Evolutionary conservation across 2,888 invertebrate genomes (phyloP), one percentile per base, ranked within the genome.

Genomic region (Siphonodentalium dalli): DNA sequence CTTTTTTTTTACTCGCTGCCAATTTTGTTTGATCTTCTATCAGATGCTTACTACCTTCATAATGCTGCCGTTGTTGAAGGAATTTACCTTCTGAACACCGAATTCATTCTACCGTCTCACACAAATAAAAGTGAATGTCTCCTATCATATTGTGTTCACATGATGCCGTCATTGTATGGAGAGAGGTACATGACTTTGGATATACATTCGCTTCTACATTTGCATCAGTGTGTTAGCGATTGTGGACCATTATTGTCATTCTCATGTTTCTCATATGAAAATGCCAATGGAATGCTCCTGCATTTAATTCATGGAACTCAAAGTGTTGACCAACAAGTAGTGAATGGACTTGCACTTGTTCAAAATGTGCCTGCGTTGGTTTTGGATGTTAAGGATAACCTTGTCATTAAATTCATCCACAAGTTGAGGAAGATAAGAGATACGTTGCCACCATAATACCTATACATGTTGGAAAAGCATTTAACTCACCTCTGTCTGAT

Each of bases 251-350:
- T 59, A 9, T 61, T 56, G 61, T 55, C 38, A 15, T 61, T 56
- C 44, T 61, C 61, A 4, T 63, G 63, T 40, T 63, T 63, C 39
- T 48, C 61, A 23, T 58, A 47, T 50, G 58, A 58, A 43, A 43
- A 47, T 43, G 39, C 37, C 11, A 58, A 58, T 55, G 58, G 58
- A 40, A 18, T 44, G 27, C 31, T 54, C 24, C 50, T 29, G 20
- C 21, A 48, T 31, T 37, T 61, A 15, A 58, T 51, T 37, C 54
- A 61, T 58, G 61, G 61, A 23, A 61, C 61, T 27, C 58, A 61
- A 34, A 51, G 52, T 54, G 40, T 58, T 33, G 58, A 61, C 20
- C n/a, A 38, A 9, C 61, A 58, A 41, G 55, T 61, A 27, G 23
- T 55, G 13, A 34, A 42, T 29, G 28, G 31, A 18, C 24, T 55